Conservation (phyloP, 2,888 invertebrate species). For the Tenthredo notha region DNA sequence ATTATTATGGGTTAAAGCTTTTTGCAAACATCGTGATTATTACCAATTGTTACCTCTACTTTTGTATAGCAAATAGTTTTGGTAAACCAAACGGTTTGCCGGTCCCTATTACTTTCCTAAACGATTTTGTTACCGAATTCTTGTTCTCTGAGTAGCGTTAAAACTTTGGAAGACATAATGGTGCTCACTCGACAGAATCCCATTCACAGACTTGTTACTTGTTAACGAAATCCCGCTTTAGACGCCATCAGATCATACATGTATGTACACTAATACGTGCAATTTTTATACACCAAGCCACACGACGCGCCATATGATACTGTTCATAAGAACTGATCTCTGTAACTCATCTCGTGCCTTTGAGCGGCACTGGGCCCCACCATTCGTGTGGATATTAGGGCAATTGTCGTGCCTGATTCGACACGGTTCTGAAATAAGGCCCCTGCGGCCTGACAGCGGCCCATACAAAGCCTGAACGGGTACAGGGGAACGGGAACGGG, state of each 20-base stretch:
- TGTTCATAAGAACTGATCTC: conserved; percentile 55
- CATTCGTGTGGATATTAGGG: conserved; percentile 73
- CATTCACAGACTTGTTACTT: neutral
- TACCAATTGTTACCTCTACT: conserved; percentile 34
- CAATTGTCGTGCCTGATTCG: conserved; percentile 75
- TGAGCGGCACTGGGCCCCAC: conserved; percentile 56
- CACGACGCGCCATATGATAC: conserved; percentile 52
- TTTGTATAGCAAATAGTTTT: conserved; percentile 39
- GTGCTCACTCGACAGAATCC: conserved; percentile 53
- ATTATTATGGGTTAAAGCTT: neutral
- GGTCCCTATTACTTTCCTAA: conserved; percentile 50
- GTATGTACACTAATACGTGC: conserved; percentile 27
- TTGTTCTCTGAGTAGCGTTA: conserved; percentile 56
- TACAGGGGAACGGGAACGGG: conserved; percentile 47
- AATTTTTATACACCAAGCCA: conserved; percentile 43
- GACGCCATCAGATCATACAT: neutral
- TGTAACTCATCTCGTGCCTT: conserved; percentile 55
- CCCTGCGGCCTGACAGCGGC: conserved; percentile 72
- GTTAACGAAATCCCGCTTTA: neutral
- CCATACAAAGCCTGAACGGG: conserved; percentile 68
- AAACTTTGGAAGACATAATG: conserved; percentile 59
- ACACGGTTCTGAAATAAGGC: conserved; percentile 73
- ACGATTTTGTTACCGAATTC: conserved; percentile 52
- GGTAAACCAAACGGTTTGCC: conserved; percentile 47
- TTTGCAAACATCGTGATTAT: conserved; percentile 42